These are phyloP conservation scores for Drosophila erecta DNA, from an alignment of 1,140 invertebrate species.

Conservation along the genomic window DNA sequence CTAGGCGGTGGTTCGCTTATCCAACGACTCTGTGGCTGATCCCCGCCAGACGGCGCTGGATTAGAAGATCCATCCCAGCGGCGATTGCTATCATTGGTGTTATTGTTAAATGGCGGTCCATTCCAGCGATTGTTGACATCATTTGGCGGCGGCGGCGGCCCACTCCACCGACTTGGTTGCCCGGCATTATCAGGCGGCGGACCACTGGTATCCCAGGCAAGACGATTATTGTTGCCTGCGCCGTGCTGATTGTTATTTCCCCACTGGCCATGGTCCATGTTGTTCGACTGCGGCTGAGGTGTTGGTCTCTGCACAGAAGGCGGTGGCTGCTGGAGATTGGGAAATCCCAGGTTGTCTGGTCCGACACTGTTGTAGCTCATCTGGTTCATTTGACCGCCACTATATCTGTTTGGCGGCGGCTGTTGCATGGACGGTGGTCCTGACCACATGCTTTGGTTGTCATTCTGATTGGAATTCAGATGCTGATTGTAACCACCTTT, in stretches of 20 bases:
- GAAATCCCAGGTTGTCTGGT: slow-evolving; percentile 29
- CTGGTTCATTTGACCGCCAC: slow-evolving; percentile 35
- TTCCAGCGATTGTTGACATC: slow-evolving; percentile 23
- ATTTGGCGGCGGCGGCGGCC: slow-evolving; percentile 15
- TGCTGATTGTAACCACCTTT: slow-evolving; percentile 24
- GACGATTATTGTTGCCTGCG: slow-evolving; percentile 16
- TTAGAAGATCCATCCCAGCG: slow-evolving; percentile 42
- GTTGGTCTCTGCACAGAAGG: slow-evolving; percentile 30
- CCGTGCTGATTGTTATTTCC: slow-evolving; percentile 13
- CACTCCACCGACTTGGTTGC: slow-evolving; percentile 35
- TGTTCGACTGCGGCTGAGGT: slow-evolving; percentile 16
- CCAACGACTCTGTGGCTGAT: slow-evolving; percentile 19
- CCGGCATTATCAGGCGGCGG: slow-evolving; percentile 2
- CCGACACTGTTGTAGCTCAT: slow-evolving; percentile 19
- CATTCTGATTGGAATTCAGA: slow-evolving; percentile 1
- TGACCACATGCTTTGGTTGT: slow-evolving; percentile 11
- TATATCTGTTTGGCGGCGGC: slow-evolving; percentile 16
- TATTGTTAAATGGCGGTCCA: not conserved
- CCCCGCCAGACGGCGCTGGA: not conserved
- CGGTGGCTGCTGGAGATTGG: slow-evolving; percentile 65
- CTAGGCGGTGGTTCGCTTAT: slow-evolving; percentile 5
- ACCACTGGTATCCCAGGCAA: slow-evolving; percentile 12
- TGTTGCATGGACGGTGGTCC: slow-evolving; percentile 23
- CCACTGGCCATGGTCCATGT: slow-evolving; percentile 27
- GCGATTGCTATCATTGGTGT: not conserved